Conservation (phyloP, 2,888 invertebrate genomes). For the Tenthredo notha region DNA sequence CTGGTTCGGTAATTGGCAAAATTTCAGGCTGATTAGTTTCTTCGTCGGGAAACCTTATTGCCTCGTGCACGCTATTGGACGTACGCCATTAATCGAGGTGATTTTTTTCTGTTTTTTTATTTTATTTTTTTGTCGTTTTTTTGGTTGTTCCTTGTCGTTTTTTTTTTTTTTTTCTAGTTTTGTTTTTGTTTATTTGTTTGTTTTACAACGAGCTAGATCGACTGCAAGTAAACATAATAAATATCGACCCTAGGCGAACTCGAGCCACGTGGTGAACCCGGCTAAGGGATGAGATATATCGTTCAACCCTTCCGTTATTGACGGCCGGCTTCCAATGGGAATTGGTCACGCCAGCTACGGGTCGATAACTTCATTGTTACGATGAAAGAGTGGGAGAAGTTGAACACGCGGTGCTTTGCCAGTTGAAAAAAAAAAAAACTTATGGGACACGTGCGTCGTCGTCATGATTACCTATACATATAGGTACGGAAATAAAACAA, state of each 20-base stretch:
- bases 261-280: slow-evolving; percentile 51
- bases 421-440: slow-evolving; percentile 16
- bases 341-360: slow-evolving; percentile 68
- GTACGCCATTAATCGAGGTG: slow-evolving; percentile 28
- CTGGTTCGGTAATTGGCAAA: slow-evolving; percentile 55
- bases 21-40: slow-evolving; percentile 46
- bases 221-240: slow-evolving; percentile 51
- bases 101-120: background rate
- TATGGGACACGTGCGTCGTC: slow-evolving; percentile 11
- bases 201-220: background rate
- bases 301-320: slow-evolving; percentile 66
- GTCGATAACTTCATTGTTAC: slow-evolving; percentile 69
- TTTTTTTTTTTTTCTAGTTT: background rate
- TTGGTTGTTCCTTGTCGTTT: too few species aligned
- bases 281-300: slow-evolving; percentile 52
- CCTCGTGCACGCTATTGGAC: slow-evolving; percentile 43
- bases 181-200: background rate
- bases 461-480: background rate
- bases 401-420: slow-evolving; percentile 18
- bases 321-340: slow-evolving; percentile 59
- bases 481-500: background rate
- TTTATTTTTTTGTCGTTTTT: background rate
- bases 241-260: slow-evolving; percentile 52
- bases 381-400: slow-evolving; percentile 2
- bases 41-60: slow-evolving; percentile 24